Conservation (phyloP, 2,888 invertebrate genomes). For the Heliconius aoede region DNA sequence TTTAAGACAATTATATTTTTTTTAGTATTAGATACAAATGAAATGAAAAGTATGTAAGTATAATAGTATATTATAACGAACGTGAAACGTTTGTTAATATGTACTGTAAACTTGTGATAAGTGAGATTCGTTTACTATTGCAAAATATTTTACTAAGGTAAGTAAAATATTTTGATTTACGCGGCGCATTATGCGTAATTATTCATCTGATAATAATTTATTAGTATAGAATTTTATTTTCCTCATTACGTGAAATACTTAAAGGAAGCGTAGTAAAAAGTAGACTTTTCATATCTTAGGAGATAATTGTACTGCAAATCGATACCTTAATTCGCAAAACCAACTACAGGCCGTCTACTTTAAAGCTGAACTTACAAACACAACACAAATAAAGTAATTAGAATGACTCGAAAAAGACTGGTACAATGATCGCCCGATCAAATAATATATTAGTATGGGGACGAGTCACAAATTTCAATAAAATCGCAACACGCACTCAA, state of each 20-base stretch:
- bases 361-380: no score
- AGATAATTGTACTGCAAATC: not conserved
- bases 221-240: not conserved
- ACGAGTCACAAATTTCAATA: no score
- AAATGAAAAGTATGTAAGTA: not conserved
- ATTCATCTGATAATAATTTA: not conserved
- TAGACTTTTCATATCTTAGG: not conserved
- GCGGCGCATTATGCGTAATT: slow-evolving; percentile 1
- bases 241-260: not conserved
- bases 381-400: no score
- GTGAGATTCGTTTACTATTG: slow-evolving; percentile 2
- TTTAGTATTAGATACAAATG: not conserved
- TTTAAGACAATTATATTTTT: no score
- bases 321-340: no score
- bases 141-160: slow-evolving; percentile 28
- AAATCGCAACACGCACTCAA: no score
- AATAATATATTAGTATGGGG: no score
- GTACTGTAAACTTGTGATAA: slow-evolving; percentile 11
- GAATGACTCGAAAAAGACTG: no score
- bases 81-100: not conserved
- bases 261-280: not conserved
- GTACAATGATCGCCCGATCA: no score
- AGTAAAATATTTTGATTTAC: not conserved
- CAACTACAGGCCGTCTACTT: no score
- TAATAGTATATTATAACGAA: not conserved